Evolutionary conservation across 2,797 vertebrate species (phyloP).

Genomic region (Anguilla anguilla): DNA sequence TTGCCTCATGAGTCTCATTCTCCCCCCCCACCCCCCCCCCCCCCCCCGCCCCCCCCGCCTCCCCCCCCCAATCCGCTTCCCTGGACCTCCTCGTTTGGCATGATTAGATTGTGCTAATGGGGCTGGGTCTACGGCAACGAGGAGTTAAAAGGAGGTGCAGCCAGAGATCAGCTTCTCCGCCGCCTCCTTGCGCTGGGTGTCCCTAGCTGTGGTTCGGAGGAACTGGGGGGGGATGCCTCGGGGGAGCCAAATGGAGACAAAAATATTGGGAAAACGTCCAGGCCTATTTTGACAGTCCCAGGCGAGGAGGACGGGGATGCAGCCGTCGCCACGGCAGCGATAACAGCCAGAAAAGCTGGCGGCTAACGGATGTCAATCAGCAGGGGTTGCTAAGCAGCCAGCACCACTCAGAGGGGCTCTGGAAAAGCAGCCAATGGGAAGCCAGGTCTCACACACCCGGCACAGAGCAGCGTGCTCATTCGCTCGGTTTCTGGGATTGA

Average conservation of each 20-base stretch:
- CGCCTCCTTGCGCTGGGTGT: constrained; percentile 15
- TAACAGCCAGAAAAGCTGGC: neutral
- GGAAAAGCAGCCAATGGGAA: neutral
- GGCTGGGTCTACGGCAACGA: constrained; percentile 19
- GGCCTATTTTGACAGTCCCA: neutral
- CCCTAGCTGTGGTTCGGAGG: neutral
- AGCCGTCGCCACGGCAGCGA: neutral
- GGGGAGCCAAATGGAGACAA: neutral
- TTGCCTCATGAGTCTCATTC: neutral
- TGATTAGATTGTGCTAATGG: constrained; percentile 31
- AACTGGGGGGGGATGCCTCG: neutral
- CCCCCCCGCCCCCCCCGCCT: neutral
- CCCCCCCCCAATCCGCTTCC: neutral
- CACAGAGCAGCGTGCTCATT: neutral
- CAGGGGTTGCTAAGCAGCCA: neutral
- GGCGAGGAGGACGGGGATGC: neutral
- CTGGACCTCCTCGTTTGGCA: constrained; percentile 5
- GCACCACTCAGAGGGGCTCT: neutral
- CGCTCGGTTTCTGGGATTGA: neutral
- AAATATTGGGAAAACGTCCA: neutral
- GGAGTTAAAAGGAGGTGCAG: neutral
- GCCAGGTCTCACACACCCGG: neutral
- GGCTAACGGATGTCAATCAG: neutral
- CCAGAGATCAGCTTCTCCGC: constrained; percentile 19
- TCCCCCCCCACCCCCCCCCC: neutral